These are phyloP conservation scores for Brassicogethes aeneus DNA, from an alignment of 2,888 invertebrate species.

Conservation along the genomic window DNA sequence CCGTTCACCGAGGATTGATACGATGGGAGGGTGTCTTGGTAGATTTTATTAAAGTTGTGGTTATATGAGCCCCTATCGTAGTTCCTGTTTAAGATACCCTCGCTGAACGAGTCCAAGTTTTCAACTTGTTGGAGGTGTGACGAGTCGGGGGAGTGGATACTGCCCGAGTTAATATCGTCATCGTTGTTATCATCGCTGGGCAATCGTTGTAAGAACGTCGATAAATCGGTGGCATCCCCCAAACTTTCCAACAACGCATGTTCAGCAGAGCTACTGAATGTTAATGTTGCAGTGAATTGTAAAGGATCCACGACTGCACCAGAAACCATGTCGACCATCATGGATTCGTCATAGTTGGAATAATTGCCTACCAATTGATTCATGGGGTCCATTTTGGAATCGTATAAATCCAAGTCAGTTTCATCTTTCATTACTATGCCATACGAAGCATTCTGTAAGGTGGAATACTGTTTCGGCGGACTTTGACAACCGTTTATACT, in stretches of 20 bases:
- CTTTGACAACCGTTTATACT: slow-evolving; percentile 44
- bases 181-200: slow-evolving; percentile 52
- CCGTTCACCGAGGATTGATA: slow-evolving; percentile 34
- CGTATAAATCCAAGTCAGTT: slow-evolving; percentile 66
- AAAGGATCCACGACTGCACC: slow-evolving; percentile 70
- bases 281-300: slow-evolving; percentile 73
- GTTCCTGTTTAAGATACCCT: slow-evolving; percentile 53
- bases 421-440: slow-evolving; percentile 63
- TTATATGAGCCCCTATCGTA: slow-evolving; percentile 32
- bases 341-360: slow-evolving; percentile 54
- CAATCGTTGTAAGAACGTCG: slow-evolving; percentile 62
- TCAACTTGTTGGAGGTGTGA: slow-evolving; percentile 16
- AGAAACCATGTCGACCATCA: slow-evolving; percentile 76
- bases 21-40: slow-evolving; percentile 35
- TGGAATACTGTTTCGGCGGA: slow-evolving; percentile 56
- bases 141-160: slow-evolving; percentile 63
- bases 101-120: slow-evolving; percentile 65
- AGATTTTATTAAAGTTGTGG: slow-evolving; percentile 37
- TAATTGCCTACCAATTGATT: slow-evolving; percentile 50
- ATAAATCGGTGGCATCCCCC: slow-evolving; percentile 71
- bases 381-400: slow-evolving; percentile 61
- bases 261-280: slow-evolving; percentile 70
- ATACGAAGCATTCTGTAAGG: slow-evolving; percentile 74
- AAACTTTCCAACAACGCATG: slow-evolving; percentile 67
- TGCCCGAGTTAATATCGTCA: slow-evolving; percentile 52